Conservation (phyloP, 2,888 invertebrate species). For the Brassicogethes aeneus region DNA sequence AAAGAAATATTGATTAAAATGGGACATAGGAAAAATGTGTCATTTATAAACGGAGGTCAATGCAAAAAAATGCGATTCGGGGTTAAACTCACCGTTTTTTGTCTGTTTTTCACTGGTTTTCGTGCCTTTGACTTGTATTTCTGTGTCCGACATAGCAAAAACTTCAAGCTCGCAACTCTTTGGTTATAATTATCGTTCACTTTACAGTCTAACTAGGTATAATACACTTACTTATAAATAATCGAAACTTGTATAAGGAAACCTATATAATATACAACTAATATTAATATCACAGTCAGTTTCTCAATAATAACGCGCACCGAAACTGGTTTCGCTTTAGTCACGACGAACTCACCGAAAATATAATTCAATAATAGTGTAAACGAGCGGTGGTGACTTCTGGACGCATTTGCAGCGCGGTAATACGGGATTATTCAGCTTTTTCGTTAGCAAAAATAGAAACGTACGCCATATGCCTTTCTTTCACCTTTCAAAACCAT, state of each 20-base stretch:
- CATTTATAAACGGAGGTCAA: slow-evolving; percentile 3
- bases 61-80: too few relatives aligned
- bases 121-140: slow-evolving; percentile 24
- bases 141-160: slow-evolving; percentile 27
- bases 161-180: too few relatives aligned
- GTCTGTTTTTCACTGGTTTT: slow-evolving; percentile 24
- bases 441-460: slow-evolving; percentile 29
- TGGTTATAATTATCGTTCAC: slow-evolving; percentile 24
- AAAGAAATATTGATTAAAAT: not conserved
- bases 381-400: not conserved
- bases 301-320: slow-evolving; percentile 22
- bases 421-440: not conserved
- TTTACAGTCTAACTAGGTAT: too few relatives aligned
- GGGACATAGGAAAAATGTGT: not conserved
- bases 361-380: too few relatives aligned
- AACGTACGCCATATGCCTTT: slow-evolving; percentile 36
- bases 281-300: slow-evolving; percentile 36
- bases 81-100: slow-evolving; percentile 28
- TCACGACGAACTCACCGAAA: too few relatives aligned
- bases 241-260: slow-evolving; percentile 28
- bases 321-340: too few relatives aligned
- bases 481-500: slow-evolving; percentile 25
- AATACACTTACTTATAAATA: too few relatives aligned
- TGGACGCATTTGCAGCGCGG: not conserved
- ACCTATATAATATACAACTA: slow-evolving; percentile 33